Base-by-base conservation (phyloP, 1,140 invertebrate species). In the Samia ricini region DNA sequence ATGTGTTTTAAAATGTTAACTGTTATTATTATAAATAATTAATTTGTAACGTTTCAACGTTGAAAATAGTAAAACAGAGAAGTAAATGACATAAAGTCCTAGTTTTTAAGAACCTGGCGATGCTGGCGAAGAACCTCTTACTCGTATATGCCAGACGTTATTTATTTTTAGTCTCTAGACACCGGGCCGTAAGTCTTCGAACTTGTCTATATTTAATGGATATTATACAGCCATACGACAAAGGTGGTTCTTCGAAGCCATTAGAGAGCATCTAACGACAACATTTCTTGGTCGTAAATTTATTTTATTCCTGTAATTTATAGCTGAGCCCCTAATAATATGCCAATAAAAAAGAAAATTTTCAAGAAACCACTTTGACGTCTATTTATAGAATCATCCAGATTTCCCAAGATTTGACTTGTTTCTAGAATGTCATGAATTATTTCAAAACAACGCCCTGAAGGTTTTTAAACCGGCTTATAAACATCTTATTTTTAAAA, bases 141-240 rank as follows among this genome's bases (percentile, higher is more conserved):
- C 54, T 60, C 69, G 62, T 61, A 64, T 52, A 65, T 72, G 76
- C 69, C 71, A 66, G 69, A 68, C 72, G 64, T 76, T 71, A 79
- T 81, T 82, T 81, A 79, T 81, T 71, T 12, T 22, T 52, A 22
- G 22, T 51, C 19, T 72, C 65, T 64, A 60, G 60, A 66, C 69
- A 70, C 61, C 61, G 48, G 64, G 69, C 56, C 66, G 71, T 72
- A 68, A 76, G 74, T 79, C 67, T 73, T 75, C 61, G 68, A 58
- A 69, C 70, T 49, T 77, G 68, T 72, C 76, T 71, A 77, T 81
- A 62, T 69, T 64, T 68, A 68, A 68, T 68, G 66, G 61, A 64
- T 56, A 64, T 63, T 52, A 58, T 54, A 58, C 4, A 36, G n/a
- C 56, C 24, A 19, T 56, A 10, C 50, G 7, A 21, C 50, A 20